Evolutionary conservation across 1,140 invertebrate genomes (phyloP).

Genomic region (Magallana ariakensis): DNA sequence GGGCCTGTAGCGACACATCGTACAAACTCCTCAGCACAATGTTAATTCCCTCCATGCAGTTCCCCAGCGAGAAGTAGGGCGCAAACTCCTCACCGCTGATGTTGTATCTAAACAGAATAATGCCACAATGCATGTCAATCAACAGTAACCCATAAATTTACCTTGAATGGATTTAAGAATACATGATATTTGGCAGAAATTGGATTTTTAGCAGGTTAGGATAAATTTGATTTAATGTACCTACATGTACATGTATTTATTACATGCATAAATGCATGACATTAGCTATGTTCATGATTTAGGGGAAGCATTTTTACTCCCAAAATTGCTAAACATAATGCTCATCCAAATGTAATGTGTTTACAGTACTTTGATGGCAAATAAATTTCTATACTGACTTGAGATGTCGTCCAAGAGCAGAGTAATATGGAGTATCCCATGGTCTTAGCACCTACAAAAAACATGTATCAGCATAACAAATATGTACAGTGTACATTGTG

Average conservation of each 20-base stretch:
- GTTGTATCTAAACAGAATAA: neutral
- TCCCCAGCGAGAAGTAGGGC: constrained; percentile 91
- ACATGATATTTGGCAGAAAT: no score
- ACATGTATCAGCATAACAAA: constrained; percentile 26
- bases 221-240: no score
- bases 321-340: neutral
- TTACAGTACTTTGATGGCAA: neutral
- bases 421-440: constrained; percentile 76
- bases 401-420: constrained; percentile 66
- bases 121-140: no score
- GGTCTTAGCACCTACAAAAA: constrained; percentile 67
- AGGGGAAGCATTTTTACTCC: neutral
- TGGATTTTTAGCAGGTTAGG: no score
- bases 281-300: no score
- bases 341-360: neutral
- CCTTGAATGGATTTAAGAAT: no score
- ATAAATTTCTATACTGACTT: constrained; percentile 57
- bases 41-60: constrained; percentile 97
- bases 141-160: no score
- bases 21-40: constrained; percentile 87
- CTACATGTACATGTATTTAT: no score
- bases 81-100: neutral
- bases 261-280: no score
- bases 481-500: neutral
- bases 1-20: constrained; percentile 87